Evolutionary conservation across 2,888 invertebrate species (phyloP).

Genomic region (Stenchaetothrips biformis): DNA sequence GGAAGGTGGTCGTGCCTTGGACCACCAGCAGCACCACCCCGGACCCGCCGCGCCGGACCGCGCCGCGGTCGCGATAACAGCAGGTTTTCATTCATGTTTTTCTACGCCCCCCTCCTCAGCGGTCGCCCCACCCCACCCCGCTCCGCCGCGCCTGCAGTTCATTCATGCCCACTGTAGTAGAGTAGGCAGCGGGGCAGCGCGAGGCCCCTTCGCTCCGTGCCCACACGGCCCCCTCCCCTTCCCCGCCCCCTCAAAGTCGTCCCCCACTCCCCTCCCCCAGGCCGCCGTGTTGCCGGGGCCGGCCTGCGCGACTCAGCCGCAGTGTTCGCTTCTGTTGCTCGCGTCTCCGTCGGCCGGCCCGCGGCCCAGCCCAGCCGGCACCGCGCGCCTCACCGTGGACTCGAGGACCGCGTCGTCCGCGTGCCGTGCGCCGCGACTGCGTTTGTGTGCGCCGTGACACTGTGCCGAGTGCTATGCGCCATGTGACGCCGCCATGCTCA

Average conservation of each 20-base stretch:
- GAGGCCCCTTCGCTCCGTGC: neutral
- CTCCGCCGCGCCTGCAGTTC: neutral
- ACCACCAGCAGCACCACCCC: neutral
- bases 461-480: neutral
- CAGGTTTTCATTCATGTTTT: slow-evolving; percentile 23
- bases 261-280: neutral
- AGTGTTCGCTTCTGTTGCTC: neutral
- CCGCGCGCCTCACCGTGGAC: no score
- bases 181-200: neutral
- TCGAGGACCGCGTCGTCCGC: neutral
- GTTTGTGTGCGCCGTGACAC: neutral
- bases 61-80: slow-evolving; percentile 7
- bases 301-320: neutral
- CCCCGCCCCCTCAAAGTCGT: neutral
- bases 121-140: neutral
- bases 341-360: neutral
- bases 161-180: slow-evolving; percentile 24
- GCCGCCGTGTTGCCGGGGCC: neutral
- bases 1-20: no score
- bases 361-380: neutral
- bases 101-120: neutral
- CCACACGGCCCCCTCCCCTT: neutral
- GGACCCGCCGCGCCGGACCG: neutral
- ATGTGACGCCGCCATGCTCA: slow-evolving; percentile 17
- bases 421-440: neutral